These are phyloP conservation scores for Palaemon carinicauda DNA, from an alignment of 1,140 invertebrate species.

Conservation along the genomic window DNA sequence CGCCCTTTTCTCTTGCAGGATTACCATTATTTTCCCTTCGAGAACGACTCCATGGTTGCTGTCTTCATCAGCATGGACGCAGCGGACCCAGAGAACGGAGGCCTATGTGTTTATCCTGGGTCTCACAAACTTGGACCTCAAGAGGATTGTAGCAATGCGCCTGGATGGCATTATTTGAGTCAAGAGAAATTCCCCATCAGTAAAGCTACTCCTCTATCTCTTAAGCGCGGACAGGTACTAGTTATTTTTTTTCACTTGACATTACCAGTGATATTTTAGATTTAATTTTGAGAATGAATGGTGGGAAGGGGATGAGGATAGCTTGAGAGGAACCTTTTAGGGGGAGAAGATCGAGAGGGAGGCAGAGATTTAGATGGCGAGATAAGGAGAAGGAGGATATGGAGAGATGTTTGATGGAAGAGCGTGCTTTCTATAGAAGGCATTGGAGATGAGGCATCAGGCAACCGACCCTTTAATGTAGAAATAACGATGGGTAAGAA, in stretches of 20 bases:
- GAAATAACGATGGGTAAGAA: too few species aligned
- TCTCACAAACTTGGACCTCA: constrained; percentile 72
- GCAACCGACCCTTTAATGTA: too few species aligned
- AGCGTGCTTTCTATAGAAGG: too few species aligned
- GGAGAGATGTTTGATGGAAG: too few species aligned
- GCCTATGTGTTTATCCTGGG: constrained; percentile 72
- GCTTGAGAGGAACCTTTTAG: too few species aligned
- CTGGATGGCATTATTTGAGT: constrained; percentile 58
- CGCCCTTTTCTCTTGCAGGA: constrained; percentile 65
- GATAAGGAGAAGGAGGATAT: too few species aligned
- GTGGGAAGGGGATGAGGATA: too few species aligned
- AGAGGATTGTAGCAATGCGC: constrained; percentile 64
- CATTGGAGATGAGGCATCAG: too few species aligned
- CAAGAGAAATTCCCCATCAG: constrained; percentile 69
- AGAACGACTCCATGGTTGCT: constrained; percentile 72
- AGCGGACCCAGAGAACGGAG: constrained; percentile 71
- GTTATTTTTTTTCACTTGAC: background rate
- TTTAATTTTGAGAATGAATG: too few species aligned
- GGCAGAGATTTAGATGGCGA: too few species aligned
- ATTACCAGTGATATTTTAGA: too few species aligned
- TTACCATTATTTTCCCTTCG: constrained; percentile 73
- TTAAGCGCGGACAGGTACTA: constrained; percentile 63
- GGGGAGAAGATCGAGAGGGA: too few species aligned
- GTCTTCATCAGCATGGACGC: constrained; percentile 73
- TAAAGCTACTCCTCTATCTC: constrained; percentile 67